Base-by-base conservation (phyloP, 2,888 invertebrate genomes). In the Crepidodera aurea region DNA sequence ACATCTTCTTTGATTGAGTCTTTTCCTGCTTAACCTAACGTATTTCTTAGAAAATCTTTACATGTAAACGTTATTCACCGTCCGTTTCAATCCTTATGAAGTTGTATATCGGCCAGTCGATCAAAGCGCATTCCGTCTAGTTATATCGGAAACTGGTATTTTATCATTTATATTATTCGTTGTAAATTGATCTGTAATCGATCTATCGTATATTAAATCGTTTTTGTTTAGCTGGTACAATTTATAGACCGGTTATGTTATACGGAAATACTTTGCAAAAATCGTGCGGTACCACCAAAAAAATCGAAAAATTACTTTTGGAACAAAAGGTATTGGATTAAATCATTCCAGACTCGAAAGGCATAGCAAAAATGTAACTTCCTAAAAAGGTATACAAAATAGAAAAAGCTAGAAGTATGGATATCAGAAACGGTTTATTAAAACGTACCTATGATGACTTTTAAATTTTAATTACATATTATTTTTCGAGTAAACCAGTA, bases 81-180 rank as follows among this genome's bases (percentile, higher is more conserved):
- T 51, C 32, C 51, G 25, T 32, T 51, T 57, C 27, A 19, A 27
- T 50, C 39, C 8, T 44, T 48, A 53, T 37, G 19, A 19, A 54
- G 54, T 53, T 57, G 62, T 56, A 62, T 61, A 51, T 62, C 62
- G 51, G 56, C 51, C 53, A 57, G 57, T 56, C 51, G 62, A 62
- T 57, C 48, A 48, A 46, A 51, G 61, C 34, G 22, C 44, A 61
- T 56, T 61, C 42, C 44, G 29, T 8, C 19, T 34, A 29, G 44
- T 44, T 46, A 13, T 19, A 55, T 44, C 15, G 25, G 44, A 44
- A 55, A 55, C 55, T 55, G 42, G 42, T 44, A 32, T 44, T 44
- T 44, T 22, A 19, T 19, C 29, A 32, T 42, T 54, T 39, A 29
- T 44, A 32, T 54, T 13, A 55, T 55, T 32, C 22, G 8, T 44